These are phyloP conservation scores for Sylvia atricapilla DNA, from an alignment of 2,113 vertebrate species.

Conservation along the genomic window DNA sequence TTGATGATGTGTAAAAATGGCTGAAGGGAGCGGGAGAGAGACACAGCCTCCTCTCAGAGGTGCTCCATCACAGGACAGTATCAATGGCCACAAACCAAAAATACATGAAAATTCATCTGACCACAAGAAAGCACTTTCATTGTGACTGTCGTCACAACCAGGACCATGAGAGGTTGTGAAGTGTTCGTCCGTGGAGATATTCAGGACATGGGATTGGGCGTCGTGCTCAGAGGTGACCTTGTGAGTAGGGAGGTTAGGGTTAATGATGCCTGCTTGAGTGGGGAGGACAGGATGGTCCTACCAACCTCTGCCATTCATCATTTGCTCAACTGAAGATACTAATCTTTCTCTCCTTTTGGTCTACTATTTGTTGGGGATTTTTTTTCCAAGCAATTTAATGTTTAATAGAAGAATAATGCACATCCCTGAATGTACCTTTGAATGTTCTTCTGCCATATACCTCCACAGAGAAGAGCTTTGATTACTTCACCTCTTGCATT, in stretches of 20 bases:
- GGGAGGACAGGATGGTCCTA: not conserved
- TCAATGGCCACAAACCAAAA: not conserved
- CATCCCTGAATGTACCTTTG: not conserved
- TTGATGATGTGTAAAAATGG: not conserved
- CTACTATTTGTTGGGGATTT: not conserved
- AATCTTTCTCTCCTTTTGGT: not conserved
- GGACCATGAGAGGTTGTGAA: not conserved
- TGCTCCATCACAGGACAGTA: not conserved
- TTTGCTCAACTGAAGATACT: not conserved
- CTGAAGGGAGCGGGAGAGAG: not conserved
- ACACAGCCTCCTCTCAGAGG: not conserved
- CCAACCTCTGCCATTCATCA: not conserved
- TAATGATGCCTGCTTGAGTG: not conserved
- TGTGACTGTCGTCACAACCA: not conserved
- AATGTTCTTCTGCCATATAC: not conserved
- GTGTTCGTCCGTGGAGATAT: not conserved
- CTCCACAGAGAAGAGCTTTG: not conserved
- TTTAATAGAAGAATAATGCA: not conserved
- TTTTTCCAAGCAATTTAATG: not conserved
- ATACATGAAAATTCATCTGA: not conserved
- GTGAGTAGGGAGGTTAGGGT: not conserved
- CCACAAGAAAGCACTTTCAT: not conserved
- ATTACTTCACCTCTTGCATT: not conserved
- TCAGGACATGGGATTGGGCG: not conserved
- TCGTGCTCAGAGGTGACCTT: not conserved